Percentiles rank a stretch among this genome's conserved stretches.
phyloP scores from a whole-genome alignment of 2,888 invertebrate genomes.

The Zygogramma bicolorata region DNA sequence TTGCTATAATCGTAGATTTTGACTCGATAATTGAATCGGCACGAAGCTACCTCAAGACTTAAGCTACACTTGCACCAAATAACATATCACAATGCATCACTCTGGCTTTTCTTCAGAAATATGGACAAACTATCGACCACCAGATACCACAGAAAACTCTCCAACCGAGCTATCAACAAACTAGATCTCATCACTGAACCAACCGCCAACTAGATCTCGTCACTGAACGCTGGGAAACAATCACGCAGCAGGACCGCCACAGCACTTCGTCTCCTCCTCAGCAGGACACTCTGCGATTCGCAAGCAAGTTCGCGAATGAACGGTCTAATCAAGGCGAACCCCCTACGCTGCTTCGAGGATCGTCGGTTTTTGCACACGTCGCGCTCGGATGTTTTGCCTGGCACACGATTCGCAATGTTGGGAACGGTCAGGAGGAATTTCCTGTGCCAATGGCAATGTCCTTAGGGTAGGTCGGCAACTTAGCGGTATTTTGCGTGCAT shows the following conservation, averaged over 20 bases:
- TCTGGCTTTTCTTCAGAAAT: not conserved
- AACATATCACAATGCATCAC: not conserved
- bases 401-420: constrained; percentile 65
- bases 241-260: not conserved
- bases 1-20: not conserved
- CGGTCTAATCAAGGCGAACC: constrained; percentile 29
- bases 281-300: constrained; percentile 36
- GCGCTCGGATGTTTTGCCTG: constrained; percentile 51
- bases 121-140: not conserved
- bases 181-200: not conserved
- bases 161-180: not conserved
- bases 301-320: constrained; percentile 60
- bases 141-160: not conserved
- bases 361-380: constrained; percentile 64
- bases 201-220: not conserved
- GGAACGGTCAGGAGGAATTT: constrained; percentile 62
- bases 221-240: not conserved
- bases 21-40: too few relatives aligned
- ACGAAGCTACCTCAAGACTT: too few relatives aligned
- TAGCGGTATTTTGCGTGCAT: constrained; percentile 62
- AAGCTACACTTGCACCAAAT: not conserved
- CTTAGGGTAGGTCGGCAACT: constrained; percentile 64
- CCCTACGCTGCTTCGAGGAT: constrained; percentile 53
- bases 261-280: not conserved
- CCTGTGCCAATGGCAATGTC: constrained; percentile 63